Evolutionary conservation across 2,113 vertebrate species (phyloP).

Genomic region (Zosterops borbonicus): DNA sequence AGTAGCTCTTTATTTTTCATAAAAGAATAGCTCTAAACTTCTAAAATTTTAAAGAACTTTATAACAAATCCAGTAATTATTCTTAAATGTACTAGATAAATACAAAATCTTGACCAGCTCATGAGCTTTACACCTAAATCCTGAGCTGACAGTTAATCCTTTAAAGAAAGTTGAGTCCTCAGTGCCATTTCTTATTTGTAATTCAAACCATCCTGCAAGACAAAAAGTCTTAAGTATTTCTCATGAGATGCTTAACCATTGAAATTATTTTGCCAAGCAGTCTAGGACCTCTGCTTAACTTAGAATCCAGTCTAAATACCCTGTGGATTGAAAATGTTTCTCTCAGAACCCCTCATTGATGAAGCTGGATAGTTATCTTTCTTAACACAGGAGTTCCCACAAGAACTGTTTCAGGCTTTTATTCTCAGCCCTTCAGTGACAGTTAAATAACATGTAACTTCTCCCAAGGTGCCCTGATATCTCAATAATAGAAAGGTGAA

Average conservation of each 20-base stretch:
- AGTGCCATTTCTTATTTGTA: neutral
- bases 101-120: neutral
- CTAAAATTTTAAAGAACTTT: neutral
- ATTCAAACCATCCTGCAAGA: constrained; percentile 21
- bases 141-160: neutral
- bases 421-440: neutral
- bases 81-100: neutral
- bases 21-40: neutral
- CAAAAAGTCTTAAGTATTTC: neutral
- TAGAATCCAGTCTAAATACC: constrained; percentile 15
- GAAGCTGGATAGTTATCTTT: neutral
- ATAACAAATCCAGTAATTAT: neutral
- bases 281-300: constrained; percentile 6
- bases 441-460: neutral
- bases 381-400: neutral
- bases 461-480: neutral
- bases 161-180: neutral
- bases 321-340: neutral
- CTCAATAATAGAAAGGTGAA: neutral
- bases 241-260: neutral
- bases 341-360: neutral
- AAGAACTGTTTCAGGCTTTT: neutral
- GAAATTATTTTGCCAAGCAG: neutral
- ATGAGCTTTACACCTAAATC: constrained; percentile 7
- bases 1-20: neutral